phyloP scores from a whole-genome alignment of 1,140 invertebrate species.

The Sycobia sp. region DNA sequence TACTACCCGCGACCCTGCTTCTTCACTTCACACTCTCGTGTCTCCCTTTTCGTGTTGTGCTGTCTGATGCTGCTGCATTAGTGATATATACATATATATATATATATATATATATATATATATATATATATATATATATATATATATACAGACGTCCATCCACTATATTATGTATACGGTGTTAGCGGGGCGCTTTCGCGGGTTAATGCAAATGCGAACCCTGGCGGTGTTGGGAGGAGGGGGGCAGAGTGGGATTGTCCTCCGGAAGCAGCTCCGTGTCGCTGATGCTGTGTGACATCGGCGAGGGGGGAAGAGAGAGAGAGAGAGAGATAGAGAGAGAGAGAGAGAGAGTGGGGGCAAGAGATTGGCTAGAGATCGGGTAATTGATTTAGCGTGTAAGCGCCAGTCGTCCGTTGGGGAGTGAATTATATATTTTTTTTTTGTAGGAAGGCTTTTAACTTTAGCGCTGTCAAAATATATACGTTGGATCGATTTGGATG shows the following conservation, averaged over 20 bases:
- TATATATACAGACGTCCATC: slow-evolving; percentile 1
- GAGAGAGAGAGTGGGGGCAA: slow-evolving; percentile 3
- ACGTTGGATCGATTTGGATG: no score
- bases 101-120: no score
- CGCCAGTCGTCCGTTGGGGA: no score
- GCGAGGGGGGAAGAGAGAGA: no score
- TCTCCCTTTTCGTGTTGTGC: neutral
- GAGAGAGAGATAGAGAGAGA: slow-evolving; percentile 3
- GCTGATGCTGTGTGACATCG: no score
- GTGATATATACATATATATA: slow-evolving; percentile 9
- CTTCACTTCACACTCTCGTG: neutral
- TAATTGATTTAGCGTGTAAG: slow-evolving; percentile 25
- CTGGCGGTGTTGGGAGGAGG: no score
- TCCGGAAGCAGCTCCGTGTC: no score
- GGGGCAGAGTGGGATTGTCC: no score
- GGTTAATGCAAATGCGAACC: slow-evolving; percentile 33
- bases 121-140: no score
- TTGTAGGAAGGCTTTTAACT: no score
- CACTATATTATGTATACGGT: neutral
- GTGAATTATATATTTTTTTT: no score
- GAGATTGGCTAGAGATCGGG: slow-evolving; percentile 18
- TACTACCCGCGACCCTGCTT: neutral
- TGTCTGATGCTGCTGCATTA: neutral
- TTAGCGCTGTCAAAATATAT: no score
- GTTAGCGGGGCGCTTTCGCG: slow-evolving; percentile 8